Evolutionary conservation across 2,888 invertebrate genomes (phyloP).

Genomic region (Euspilapteryx auroguttella): DNA sequence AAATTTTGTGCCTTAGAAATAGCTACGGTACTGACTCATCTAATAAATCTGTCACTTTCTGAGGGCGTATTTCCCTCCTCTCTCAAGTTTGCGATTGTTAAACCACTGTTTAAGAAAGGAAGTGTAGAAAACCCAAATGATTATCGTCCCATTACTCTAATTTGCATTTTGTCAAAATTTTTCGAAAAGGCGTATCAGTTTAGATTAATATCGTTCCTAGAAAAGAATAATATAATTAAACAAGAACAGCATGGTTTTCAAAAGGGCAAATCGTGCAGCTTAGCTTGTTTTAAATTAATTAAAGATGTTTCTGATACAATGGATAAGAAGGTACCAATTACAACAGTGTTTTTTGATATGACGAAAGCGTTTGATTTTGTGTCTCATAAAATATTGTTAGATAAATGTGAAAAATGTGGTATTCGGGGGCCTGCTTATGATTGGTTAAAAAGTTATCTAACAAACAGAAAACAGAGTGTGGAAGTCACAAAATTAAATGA

Average conservation of each 20-base stretch:
- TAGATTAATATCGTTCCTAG: background rate
- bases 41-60: background rate
- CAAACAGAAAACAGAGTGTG: too few species aligned
- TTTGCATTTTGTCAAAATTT: slow-evolving; percentile 1
- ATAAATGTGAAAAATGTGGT: background rate
- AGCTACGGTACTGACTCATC: background rate
- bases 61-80: background rate
- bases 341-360: slow-evolving; percentile 1
- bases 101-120: background rate
- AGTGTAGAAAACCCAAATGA: background rate
- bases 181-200: background rate
- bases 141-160: slow-evolving; percentile 1
- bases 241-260: background rate
- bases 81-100: background rate
- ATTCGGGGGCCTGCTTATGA: slow-evolving; percentile 1
- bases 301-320: background rate
- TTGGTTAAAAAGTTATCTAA: slow-evolving; percentile 1
- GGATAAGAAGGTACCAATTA: background rate
- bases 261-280: background rate
- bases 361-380: slow-evolving; percentile 1
- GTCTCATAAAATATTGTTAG: background rate
- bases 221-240: background rate
- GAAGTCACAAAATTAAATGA: too few species aligned
- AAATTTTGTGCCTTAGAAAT: background rate
- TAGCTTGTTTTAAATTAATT: background rate